Base-by-base conservation (phyloP, 2,797 vertebrate genomes). In the Diplodus sargus region DNA sequence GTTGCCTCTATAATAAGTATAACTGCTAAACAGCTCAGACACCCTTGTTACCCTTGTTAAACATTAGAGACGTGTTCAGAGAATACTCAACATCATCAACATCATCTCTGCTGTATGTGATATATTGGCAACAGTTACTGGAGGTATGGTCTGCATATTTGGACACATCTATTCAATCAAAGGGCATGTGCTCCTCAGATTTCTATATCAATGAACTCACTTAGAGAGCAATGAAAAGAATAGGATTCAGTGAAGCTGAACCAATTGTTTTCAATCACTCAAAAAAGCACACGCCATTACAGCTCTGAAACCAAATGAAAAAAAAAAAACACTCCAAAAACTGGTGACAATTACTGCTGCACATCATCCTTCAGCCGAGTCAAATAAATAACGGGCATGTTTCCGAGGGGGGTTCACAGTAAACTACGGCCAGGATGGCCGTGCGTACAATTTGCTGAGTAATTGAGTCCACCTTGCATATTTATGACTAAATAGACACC, bases 381-480 rank as follows among this genome's bases (percentile, higher is more conserved):
- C 74, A 68, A 81, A 93, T 90, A 90, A 91, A 92, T 90, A 81
- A 81, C 56, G 14, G 1, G 23, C 70, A 83, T 78, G 77, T 90
- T 89, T 85, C 74, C 71, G 72, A 71, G 76, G 72, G 60, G 47
- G 71, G 70, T 61, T 69, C 71, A 72, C 42, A 39, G 53, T 80
- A 84, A 86, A 87, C 84, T 68, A 68, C 22, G 56, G 66, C 77
- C 54, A 17, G 64, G 69, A 77, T 53, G 16, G 69, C 47, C 65
- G 34, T 82, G 79, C 53, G 42, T 83, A 85, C 78, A 84, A 81
- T 90, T 87, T 58, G 13, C 81, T 79, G 79, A 90, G 89, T 88
- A 89, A 94, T 88, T 90, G 86, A 90, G 90, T 90, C 78, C 72
- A 82, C 83, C 61, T 71, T 91, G 88, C 89, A 93, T 93, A 94